Evolutionary conservation across 2,888 invertebrate genomes (phyloP), one percentile per base, ranked within the genome.

Genomic region (Drosophila pegasa): DNA sequence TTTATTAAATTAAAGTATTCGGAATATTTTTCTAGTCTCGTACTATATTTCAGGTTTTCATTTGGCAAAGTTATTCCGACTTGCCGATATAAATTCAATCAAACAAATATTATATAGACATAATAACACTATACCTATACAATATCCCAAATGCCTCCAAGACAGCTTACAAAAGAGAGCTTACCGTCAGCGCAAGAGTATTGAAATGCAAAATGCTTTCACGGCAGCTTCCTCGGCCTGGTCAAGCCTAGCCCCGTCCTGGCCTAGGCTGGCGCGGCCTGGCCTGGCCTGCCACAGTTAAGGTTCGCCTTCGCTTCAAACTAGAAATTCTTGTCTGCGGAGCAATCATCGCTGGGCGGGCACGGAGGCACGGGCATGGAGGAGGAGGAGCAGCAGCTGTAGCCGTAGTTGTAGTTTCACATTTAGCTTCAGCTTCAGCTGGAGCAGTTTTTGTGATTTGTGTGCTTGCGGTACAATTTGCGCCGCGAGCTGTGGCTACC

Each of bases 381-480:
- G n/a, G n/a, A n/a, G n/a, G n/a, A n/a, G 10, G 45, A 38, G 55
- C 35, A 61, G 69, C 45, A 54, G 45, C 14, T 35, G 59, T 2
- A 66, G 48, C 14, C 45, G 55, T n/a, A 33, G 69, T 20, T 25
- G 47, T 22, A n/a, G 45, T 18, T 38, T 27, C 8, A 37, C 16
- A 3, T 14, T 29, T 25, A 25, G 54, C 16, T 41, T 54, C 22
- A 48, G 69, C 47, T 57, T 40, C 25, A 41, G 64, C 35, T 22
- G 64, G 73, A 66, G 75, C 67, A 64, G 76, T 65, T 64, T 67
- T 80, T 82, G 81, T 84, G 83, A 84, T 84, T 84, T 84, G 83
- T 84, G 87, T 84, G 83, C 87, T 85, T 80, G 85, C 85, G 85
- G 86, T 88, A 85, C 86, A 85, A 85, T 85, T 85, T 87, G 80